Evolutionary conservation across 2,113 vertebrate genomes (phyloP).

Genomic region (Mionectes macconnelli): DNA sequence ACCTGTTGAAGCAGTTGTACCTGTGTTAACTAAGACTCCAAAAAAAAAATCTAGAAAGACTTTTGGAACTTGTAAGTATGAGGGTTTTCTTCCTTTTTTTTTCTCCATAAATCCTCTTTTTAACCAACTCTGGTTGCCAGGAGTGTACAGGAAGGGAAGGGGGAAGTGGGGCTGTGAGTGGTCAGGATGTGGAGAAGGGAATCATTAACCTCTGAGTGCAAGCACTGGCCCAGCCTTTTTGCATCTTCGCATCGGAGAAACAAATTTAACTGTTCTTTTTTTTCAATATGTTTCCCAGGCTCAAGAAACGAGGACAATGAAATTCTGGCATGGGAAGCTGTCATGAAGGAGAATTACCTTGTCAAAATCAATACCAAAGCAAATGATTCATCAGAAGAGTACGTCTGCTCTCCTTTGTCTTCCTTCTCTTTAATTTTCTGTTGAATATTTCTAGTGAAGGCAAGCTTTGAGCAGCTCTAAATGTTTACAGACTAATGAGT

Average conservation of each 20-base stretch:
- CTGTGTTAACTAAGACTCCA: too few relatives aligned
- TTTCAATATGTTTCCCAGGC: constrained; percentile 46
- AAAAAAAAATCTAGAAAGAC: too few relatives aligned
- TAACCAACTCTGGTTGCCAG: neutral
- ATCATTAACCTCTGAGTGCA: neutral
- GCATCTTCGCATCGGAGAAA: neutral
- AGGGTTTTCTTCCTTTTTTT: too few relatives aligned
- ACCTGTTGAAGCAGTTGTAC: too few relatives aligned
- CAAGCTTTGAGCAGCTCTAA: neutral
- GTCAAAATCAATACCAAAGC: constrained; percentile 78
- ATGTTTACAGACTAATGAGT: neutral
- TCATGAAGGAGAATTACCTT: constrained; percentile 84
- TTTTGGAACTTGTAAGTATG: too few relatives aligned
- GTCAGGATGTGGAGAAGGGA: neutral
- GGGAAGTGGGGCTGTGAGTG: neutral
- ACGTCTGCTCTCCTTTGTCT: constrained; percentile 14
- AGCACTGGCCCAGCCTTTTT: neutral
- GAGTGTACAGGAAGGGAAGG: neutral
- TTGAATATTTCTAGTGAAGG: neutral
- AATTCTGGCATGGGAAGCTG: constrained; percentile 80
- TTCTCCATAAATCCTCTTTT: neutral
- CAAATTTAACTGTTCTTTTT: neutral
- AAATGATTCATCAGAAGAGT: constrained; percentile 74
- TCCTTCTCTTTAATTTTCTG: neutral
- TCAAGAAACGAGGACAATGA: constrained; percentile 77